Evolutionary conservation across 2,113 vertebrate species (phyloP), one percentile per base, ranked within the genome.

Genomic region (Pycnonotus jocosus): DNA sequence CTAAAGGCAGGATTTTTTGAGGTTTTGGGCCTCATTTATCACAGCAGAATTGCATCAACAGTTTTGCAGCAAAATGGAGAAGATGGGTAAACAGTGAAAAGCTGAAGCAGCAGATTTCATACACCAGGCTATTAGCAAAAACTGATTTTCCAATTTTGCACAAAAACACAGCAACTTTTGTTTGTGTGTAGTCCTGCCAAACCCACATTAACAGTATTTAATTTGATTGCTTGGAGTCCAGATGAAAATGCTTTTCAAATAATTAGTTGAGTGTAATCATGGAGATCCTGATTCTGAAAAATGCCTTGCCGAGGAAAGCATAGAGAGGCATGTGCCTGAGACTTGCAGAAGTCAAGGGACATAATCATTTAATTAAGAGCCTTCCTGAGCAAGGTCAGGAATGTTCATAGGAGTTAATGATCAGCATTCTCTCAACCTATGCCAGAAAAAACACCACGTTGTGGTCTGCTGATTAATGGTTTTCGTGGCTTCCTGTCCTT

Each of bases 211-310:
- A 94, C 77, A 78, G 85, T 88, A 57, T 92, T 94, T 95, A 64
- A 83, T 96, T 88, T 88, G 82, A 89, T 86, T 84, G 64, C 85
- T 69, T 94, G 70, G 72, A 88, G 74, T 82, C 88, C 88, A 90
- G 86, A 92, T 90, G 93, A 95, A 97, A 95, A 96, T 80, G 72
- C 80, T 88, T 96, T 96, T 94, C 76, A 90, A 83, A 81, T 88
- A 88, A 93, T 93, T 81, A 93, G 33, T 81, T 94, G 93, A 89
- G 45, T 72, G 60, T 86, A 94, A 93, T 94, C 80, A 83, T 50
- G 30, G 82, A 84, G 66, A 94, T 78, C 53, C 53, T 79, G 85
- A 56, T 86, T 94, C 47, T 21, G 30, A 80, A 85, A 77, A 94
- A 86, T 45, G 44, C 61, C 80, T 93, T 92, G 28, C 80, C 6